These are phyloP conservation scores for Antrozous pallidus DNA, from an alignment of 2,797 vertebrate species.

Conservation along the genomic window DNA sequence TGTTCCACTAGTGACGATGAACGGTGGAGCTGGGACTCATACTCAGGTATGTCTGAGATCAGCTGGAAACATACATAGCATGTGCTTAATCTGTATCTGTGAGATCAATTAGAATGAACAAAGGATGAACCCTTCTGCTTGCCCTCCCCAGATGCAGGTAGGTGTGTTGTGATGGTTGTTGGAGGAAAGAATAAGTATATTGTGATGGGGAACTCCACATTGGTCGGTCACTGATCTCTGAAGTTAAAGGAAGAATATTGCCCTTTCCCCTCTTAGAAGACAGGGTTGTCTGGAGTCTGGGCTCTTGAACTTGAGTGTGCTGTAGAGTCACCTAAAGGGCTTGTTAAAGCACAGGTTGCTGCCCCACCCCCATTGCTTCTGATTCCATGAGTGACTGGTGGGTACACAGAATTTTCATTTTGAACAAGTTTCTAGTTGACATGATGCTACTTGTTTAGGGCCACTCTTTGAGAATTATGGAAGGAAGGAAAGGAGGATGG, in stretches of 20 bases:
- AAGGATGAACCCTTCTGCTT: not conserved
- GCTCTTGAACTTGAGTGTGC: not conserved
- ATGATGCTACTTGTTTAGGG: not conserved
- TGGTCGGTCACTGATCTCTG: not conserved
- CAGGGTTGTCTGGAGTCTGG: not conserved
- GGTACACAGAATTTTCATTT: not conserved
- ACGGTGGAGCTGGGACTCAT: slow-evolving; percentile 29
- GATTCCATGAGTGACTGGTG: not conserved
- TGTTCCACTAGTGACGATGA: not conserved
- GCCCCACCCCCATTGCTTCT: not conserved
- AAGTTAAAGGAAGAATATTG: not conserved
- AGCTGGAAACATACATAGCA: not conserved
- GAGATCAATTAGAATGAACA: not conserved
- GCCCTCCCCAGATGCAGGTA: not conserved
- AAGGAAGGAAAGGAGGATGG: not conserved
- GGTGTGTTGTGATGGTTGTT: not conserved
- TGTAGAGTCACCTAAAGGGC: not conserved
- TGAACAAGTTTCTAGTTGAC: not conserved
- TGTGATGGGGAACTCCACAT: accelerated
- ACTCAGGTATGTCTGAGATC: not conserved
- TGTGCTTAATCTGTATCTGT: not conserved
- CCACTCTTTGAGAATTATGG: not conserved
- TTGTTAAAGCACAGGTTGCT: not conserved
- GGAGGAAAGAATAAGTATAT: not conserved
- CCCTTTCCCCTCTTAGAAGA: not conserved